These are phyloP conservation scores for Laterallus jamaicensis DNA, from an alignment of 2,113 vertebrate genomes.

Conservation along the genomic window DNA sequence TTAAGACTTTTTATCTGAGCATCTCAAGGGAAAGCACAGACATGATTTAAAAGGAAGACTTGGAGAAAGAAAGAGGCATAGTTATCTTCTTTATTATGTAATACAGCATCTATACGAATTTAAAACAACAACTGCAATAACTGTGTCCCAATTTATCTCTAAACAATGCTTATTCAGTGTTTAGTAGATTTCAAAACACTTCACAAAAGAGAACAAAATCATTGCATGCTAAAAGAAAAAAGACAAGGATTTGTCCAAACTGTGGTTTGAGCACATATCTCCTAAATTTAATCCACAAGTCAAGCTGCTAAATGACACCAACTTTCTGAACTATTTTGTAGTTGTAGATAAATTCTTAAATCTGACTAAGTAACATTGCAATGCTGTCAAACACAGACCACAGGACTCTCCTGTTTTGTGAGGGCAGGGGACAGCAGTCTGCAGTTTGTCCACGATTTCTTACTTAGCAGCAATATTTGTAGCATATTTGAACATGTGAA, in stretches of 20 bases:
- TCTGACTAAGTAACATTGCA: background rate
- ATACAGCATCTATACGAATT: background rate
- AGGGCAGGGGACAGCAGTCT: background rate
- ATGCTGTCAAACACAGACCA: fast-evolving
- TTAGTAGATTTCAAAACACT: background rate
- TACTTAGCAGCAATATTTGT: background rate
- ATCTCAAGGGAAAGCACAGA: background rate
- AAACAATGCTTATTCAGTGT: background rate
- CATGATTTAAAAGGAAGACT: background rate
- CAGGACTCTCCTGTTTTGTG: background rate
- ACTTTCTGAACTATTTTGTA: background rate
- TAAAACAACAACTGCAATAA: no score
- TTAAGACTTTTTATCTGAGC: background rate
- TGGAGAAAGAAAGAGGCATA: background rate
- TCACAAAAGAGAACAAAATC: background rate
- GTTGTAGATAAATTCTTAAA: background rate
- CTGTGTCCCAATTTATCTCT: background rate
- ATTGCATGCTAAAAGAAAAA: background rate
- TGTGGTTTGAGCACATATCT: background rate
- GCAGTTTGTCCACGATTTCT: background rate
- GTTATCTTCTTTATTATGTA: background rate
- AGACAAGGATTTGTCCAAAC: background rate
- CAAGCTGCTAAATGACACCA: background rate
- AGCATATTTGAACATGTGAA: background rate
- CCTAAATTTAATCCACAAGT: background rate